A percentile compares a stretch with the other conserved stretches of the same genome.
Evolutionary conservation across 2,888 invertebrate genomes (phyloP).

Genomic region (Sinhomidia bicolor): DNA sequence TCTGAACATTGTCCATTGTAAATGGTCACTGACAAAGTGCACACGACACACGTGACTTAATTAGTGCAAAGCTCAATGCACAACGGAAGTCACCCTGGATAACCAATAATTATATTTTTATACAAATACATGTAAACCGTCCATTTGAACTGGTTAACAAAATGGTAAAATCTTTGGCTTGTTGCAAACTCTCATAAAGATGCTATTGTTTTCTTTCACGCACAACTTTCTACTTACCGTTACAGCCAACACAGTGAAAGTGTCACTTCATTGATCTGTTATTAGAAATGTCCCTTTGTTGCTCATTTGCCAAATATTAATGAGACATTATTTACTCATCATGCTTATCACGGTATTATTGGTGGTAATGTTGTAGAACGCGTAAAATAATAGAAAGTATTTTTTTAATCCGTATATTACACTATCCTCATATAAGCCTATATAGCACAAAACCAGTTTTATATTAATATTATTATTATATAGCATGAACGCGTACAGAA

Average conservation of each 20-base stretch:
- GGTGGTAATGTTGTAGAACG: neutral
- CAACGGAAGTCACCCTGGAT: neutral
- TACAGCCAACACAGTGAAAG: neutral
- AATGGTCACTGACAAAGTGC: neutral
- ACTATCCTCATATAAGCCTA: neutral
- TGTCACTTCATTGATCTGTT: conserved; percentile 16
- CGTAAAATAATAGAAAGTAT: conserved; percentile 21
- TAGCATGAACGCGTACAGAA: neutral
- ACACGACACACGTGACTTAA: neutral
- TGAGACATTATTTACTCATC: conserved; percentile 8
- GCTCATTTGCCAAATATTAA: conserved; percentile 16
- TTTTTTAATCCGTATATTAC: neutral
- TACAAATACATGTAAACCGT: too few relatives aligned
- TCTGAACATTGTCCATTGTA: conserved; percentile 41
- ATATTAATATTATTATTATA: too few relatives aligned
- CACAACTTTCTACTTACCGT: neutral
- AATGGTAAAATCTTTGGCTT: too few relatives aligned
- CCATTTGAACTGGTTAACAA: too few relatives aligned
- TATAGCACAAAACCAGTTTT: neutral
- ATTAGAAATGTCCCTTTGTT: neutral
- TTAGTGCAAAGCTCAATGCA: neutral
- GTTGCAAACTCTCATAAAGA: too few relatives aligned
- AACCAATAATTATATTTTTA: neutral
- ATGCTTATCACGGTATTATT: neutral
- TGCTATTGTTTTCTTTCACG: too few relatives aligned